Conservation (phyloP, 2,888 invertebrate genomes). For the Caradrina clavipalpis region DNA sequence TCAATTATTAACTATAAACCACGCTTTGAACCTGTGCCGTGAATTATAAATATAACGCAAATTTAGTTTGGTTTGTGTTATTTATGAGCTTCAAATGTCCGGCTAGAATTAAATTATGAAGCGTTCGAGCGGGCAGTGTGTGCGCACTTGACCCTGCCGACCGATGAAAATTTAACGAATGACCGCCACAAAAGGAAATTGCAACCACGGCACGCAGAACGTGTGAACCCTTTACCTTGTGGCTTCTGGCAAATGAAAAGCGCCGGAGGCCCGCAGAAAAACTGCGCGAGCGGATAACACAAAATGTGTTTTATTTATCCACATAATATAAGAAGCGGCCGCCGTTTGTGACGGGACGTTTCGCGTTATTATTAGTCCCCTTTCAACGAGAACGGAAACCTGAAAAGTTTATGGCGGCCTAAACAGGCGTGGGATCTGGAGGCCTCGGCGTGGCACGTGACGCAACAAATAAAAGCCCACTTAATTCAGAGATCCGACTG, state of each 20-base stretch:
- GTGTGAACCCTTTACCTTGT: conserved; percentile 77
- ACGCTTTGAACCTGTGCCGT: conserved; percentile 54
- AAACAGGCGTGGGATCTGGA: conserved; percentile 77
- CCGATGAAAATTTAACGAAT: conserved; percentile 85
- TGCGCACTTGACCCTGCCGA: conserved; percentile 74
- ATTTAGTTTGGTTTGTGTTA: conserved; percentile 77
- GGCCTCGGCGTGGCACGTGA: conserved; percentile 80
- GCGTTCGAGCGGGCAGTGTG: conserved; percentile 66
- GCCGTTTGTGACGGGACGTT: conserved; percentile 27
- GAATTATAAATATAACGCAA: conserved; percentile 74
- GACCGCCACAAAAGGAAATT: conserved; percentile 83
- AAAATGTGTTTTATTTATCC: conserved; percentile 65
- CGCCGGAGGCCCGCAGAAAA: conserved; percentile 66
- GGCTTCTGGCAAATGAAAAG: conserved; percentile 72
- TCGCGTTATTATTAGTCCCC: conserved; percentile 61
- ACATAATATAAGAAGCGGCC: conserved; percentile 44
- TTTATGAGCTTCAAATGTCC: conserved; percentile 77
- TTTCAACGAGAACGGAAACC: conserved; percentile 64
- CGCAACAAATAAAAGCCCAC: conserved; percentile 88
- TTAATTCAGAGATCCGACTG: conserved; percentile 87
- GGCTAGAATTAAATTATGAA: conserved; percentile 79
- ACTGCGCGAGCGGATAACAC: conserved; percentile 56
- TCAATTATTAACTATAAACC: conserved; percentile 68
- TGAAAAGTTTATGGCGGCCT: conserved; percentile 75
- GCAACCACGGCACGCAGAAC: conserved; percentile 73